Evolutionary conservation across 2,113 vertebrate genomes (phyloP).

Genomic region (Geococcyx californianus): DNA sequence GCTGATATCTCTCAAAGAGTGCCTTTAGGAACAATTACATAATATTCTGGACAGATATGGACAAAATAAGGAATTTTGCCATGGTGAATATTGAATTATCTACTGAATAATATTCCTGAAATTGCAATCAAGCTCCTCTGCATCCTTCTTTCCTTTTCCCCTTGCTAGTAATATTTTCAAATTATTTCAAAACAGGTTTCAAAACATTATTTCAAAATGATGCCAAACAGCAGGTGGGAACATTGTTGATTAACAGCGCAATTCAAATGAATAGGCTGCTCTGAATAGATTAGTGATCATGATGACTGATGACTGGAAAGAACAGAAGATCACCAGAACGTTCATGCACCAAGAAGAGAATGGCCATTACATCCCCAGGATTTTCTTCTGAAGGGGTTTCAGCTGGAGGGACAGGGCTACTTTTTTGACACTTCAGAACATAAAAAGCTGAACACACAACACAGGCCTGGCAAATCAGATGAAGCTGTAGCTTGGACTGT

Average conservation of each 20-base stretch:
- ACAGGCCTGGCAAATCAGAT: neutral
- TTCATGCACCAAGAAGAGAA: neutral
- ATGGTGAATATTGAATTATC: neutral
- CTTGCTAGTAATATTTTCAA: neutral
- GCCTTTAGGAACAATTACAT: neutral
- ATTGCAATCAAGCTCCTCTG: neutral
- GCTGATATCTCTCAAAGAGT: neutral
- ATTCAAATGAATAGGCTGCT: neutral
- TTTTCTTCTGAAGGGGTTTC: neutral
- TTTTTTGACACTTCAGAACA: neutral
- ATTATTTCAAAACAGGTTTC: conserved; percentile 22
- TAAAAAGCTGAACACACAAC: neutral
- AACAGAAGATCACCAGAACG: neutral
- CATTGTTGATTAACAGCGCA: neutral
- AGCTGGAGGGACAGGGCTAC: neutral
- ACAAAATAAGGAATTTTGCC: neutral
- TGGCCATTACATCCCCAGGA: neutral
- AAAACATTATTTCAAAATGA: neutral
- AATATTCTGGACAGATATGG: neutral
- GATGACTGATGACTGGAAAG: neutral
- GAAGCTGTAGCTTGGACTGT: neutral
- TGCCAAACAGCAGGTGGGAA: neutral
- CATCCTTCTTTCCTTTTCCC: neutral
- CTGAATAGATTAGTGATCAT: neutral
- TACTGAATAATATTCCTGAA: neutral